phyloP scores from a whole-genome alignment of 2,797 vertebrate species.

The Sarcophilus harrisii region DNA sequence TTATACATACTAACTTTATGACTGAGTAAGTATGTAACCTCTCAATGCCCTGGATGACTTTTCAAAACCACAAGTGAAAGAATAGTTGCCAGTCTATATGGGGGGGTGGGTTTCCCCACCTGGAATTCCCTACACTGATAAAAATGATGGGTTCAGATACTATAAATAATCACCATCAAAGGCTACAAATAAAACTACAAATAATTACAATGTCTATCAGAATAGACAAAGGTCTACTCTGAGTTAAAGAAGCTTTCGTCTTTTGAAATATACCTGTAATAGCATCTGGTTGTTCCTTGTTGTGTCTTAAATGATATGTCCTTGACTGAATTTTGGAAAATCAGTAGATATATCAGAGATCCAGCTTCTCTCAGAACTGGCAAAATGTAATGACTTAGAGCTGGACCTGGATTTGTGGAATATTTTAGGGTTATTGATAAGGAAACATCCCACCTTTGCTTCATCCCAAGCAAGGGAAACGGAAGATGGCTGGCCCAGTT shows the following conservation, averaged over 20 bases:
- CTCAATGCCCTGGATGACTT: background rate
- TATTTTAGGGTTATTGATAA: background rate
- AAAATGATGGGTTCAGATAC: background rate
- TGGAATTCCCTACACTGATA: background rate
- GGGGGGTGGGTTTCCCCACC: background rate
- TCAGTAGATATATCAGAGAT: background rate
- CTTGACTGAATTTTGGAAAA: conserved; percentile 5
- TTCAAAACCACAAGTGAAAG: background rate
- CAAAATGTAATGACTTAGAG: background rate
- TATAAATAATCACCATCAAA: background rate
- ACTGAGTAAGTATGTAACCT: background rate
- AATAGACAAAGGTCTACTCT: background rate
- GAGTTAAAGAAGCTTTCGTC: conserved; percentile 19
- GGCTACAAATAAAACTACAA: no score
- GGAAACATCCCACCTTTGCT: background rate
- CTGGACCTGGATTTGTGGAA: conserved; percentile 1
- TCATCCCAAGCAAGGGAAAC: background rate
- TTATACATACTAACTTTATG: background rate
- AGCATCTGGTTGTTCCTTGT: background rate
- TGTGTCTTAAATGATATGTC: background rate
- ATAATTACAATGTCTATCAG: no score
- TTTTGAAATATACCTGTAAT: conserved; percentile 39
- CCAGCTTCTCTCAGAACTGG: background rate
- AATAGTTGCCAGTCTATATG: background rate
- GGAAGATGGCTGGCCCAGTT: conserved; percentile 13